Conservation (phyloP, 1,140 invertebrate species). For the Pantala flavescens region DNA sequence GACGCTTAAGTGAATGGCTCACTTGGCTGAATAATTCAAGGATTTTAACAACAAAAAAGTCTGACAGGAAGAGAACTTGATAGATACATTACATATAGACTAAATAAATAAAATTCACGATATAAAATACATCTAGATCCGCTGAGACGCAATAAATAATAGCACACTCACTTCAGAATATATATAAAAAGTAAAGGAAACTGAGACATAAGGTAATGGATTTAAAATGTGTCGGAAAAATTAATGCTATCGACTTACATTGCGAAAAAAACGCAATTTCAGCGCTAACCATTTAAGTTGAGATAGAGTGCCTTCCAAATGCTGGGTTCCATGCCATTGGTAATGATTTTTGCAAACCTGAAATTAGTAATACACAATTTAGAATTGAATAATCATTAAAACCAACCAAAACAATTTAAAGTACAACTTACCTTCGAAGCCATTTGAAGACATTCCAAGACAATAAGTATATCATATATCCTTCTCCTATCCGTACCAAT, state of each 20-base stretch:
- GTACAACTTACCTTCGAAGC: slow-evolving; percentile 42
- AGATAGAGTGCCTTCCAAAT: slow-evolving; percentile 25
- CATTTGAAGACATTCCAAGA: slow-evolving; percentile 60
- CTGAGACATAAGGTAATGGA: too few species aligned
- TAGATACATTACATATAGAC: too few species aligned
- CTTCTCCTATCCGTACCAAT: slow-evolving; percentile 52
- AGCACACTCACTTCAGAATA: too few species aligned
- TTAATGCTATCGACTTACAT: slow-evolving; percentile 16
- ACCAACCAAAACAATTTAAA: slow-evolving; percentile 22
- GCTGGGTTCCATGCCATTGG: slow-evolving; percentile 41
- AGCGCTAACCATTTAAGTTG: slow-evolving; percentile 26
- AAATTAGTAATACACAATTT: slow-evolving; percentile 13
- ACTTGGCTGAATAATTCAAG: too few species aligned
- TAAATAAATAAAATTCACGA: too few species aligned
- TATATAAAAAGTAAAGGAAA: too few species aligned
- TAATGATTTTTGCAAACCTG: slow-evolving; percentile 50
- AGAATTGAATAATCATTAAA: background rate
- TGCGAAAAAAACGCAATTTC: slow-evolving; percentile 20
- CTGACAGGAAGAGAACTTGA: too few species aligned
- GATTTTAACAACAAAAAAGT: too few species aligned
- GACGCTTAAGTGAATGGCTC: too few species aligned
- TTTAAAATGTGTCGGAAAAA: too few species aligned
- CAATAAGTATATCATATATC: slow-evolving; percentile 69
- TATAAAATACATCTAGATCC: too few species aligned
- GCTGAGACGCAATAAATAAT: too few species aligned